Percentiles rank a stretch among this genome's conserved stretches.
These are phyloP conservation scores for Drosophila mayaguana DNA, from an alignment of 2,888 invertebrate genomes.

Conservation along the genomic window DNA sequence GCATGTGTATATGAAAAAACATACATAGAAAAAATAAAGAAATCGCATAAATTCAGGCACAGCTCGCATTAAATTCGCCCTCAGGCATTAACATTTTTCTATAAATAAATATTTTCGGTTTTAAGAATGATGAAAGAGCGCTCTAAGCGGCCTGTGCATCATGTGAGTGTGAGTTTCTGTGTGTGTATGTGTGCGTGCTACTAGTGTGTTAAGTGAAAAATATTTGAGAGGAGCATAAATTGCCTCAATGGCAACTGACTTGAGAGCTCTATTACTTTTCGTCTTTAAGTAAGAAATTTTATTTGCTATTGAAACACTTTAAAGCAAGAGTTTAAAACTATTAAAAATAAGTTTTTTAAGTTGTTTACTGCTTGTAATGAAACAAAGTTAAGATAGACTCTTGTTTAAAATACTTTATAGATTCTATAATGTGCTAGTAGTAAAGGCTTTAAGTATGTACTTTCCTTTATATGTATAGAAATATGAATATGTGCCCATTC, in stretches of 20 bases:
- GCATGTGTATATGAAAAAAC: constrained; percentile 2
- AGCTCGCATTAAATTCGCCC: constrained; percentile 58
- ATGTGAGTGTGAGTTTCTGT: background rate
- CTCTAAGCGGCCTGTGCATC: constrained; percentile 9
- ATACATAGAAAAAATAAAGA: constrained; percentile 1
- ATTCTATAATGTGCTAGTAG: no score
- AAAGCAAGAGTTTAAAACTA: no score
- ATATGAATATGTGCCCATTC: no score
- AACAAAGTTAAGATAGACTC: no score
- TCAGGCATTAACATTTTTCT: constrained; percentile 54
- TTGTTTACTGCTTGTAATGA: no score
- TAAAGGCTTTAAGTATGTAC: no score
- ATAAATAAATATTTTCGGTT: constrained; percentile 65
- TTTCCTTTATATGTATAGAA: no score
- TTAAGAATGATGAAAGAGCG: constrained; percentile 49
- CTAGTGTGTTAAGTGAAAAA: constrained; percentile 53
- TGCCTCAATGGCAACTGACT: constrained; percentile 35
- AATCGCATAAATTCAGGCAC: constrained; percentile 61
- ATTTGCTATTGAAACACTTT: background rate
- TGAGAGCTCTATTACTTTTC: constrained; percentile 1
- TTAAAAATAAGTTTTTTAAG: no score
- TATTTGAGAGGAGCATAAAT: constrained; percentile 35
- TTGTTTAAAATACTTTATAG: no score
- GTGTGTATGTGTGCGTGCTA: constrained; percentile 1
- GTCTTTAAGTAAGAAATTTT: constrained; percentile 5